Evolutionary conservation across 2,797 vertebrate species (phyloP).

Genomic region (Telmatherina bonti): DNA sequence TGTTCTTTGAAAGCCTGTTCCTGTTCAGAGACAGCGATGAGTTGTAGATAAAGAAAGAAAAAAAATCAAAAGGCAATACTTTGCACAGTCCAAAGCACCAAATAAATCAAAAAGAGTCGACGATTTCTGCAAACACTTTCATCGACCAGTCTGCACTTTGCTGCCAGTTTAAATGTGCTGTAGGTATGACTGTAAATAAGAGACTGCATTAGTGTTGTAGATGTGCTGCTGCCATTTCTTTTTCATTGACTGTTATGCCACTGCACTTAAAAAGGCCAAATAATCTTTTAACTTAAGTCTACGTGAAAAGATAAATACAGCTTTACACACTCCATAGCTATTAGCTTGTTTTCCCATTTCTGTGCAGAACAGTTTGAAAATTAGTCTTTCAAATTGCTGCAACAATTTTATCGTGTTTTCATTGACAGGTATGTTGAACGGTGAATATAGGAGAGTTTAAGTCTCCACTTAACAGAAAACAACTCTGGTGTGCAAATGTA

Average conservation of each 20-base stretch:
- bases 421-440: not conserved
- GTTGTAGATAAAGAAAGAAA: not conserved
- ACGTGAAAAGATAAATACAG: not conserved
- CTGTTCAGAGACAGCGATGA: conserved; percentile 28
- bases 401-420: not conserved
- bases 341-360: not conserved
- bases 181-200: not conserved
- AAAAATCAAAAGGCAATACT: conserved; percentile 14
- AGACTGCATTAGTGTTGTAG: not conserved
- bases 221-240: not conserved
- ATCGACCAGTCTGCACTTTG: conserved; percentile 14
- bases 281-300: not conserved
- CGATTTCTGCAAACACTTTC: conserved; percentile 20
- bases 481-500: not conserved
- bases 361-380: not conserved
- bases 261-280: not conserved
- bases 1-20: conserved; percentile 53
- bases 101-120: conserved; percentile 23
- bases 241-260: not conserved
- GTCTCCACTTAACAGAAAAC: not conserved
- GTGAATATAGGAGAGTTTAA: not conserved
- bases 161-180: not conserved
- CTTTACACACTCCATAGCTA: not conserved
- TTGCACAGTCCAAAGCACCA: conserved; percentile 6
- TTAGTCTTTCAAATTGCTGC: not conserved